Evolutionary conservation across 2,797 vertebrate genomes (phyloP).

Genomic region (Paratrypauchen microcephalus): DNA sequence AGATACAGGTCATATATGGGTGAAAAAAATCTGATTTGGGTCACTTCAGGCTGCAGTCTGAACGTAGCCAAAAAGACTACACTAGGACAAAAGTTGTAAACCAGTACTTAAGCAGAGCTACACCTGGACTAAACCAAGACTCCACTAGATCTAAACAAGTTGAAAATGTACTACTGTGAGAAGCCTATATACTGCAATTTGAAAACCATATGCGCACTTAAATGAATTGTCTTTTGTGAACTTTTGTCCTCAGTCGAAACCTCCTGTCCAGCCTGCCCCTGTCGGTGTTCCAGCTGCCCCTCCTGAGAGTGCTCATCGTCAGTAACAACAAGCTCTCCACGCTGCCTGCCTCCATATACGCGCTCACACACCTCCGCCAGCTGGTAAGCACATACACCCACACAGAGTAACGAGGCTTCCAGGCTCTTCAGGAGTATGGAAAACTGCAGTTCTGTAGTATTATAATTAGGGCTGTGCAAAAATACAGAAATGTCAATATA

Average conservation of each 20-base stretch:
- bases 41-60: no score
- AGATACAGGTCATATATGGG: no score
- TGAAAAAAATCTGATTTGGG: no score
- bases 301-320: conserved; percentile 88
- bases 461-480: no score
- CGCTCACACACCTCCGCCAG: conserved; percentile 85
- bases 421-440: conserved; percentile 4
- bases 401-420: background rate
- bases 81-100: no score
- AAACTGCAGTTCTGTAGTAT: background rate
- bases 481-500: no score
- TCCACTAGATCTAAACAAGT: no score
- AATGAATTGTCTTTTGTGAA: background rate
- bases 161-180: no score
- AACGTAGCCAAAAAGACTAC: no score
- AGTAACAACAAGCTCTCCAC: conserved; percentile 90
- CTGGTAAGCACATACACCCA: conserved; percentile 75
- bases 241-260: conserved; percentile 81
- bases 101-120: no score
- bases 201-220: background rate
- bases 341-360: conserved; percentile 81
- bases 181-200: conserved; percentile 4
- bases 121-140: no score
- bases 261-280: conserved; percentile 84
- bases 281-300: conserved; percentile 87